Evolutionary conservation across 2,888 invertebrate species (phyloP), one percentile per base, ranked within the genome.

Genomic region (Arctia plantaginis): DNA sequence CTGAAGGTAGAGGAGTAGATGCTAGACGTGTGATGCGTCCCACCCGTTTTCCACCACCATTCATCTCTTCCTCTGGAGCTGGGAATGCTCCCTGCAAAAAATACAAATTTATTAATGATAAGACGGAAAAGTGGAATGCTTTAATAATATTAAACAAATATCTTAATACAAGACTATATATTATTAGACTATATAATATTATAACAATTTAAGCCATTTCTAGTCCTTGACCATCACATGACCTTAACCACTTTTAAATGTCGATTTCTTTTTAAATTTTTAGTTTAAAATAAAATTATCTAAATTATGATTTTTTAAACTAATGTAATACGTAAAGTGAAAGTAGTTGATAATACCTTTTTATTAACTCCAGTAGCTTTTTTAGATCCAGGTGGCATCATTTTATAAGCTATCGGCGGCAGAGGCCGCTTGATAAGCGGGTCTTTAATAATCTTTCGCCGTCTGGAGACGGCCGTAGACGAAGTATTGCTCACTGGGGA

Each of bases 361-460:
- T 94, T 95, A 71, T 89, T 80, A 64, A 90, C 84, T 69, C 92
- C 92, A 76, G 92, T 79, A 76, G 92, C 78, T 84, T 95, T 95
- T 80, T 95, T 96, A 73, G 94, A 89, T 75, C 92, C 92, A 47
- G 94, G 91, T 72, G 92, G 92, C 80, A 95, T 91, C 94, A 95
- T 95, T 92, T 95, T 96, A 86, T 91, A 91, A 71, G 93, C 88
- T 77, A 94, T 89, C 62, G 92, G 91, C 75, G 95, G 95, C 82
- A 95, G 82, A 72, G 95, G 91, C 87, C 96, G 93, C 90, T 95
- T 95, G 51, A 91, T 87, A 75, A 93, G 92, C 85, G 96, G 95
- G 79, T 96, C 96, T 90, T 96, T 96, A 79, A 94, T 95, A 82
- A 96, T 95, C 85, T 95, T 95, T 71, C 96, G 94, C 88, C 96